Evolutionary conservation across 2,888 invertebrate species (phyloP).

Genomic region (Strigamia maritima): DNA sequence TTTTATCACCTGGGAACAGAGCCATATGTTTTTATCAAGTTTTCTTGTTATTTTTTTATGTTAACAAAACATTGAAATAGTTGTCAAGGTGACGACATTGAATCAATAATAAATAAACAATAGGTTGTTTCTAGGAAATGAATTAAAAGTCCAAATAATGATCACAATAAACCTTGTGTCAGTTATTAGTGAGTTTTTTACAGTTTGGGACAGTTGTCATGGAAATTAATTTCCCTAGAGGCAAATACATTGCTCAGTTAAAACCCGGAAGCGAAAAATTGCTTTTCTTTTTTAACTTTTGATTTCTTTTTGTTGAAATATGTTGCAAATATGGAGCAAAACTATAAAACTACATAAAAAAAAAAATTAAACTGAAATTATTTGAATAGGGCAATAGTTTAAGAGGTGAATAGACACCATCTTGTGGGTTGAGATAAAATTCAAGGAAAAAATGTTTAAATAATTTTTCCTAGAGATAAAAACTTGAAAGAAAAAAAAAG

Average conservation of each 20-base stretch:
- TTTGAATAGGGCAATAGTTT: no score
- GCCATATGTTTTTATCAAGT: not conserved
- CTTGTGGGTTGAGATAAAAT: no score
- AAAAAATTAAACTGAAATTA: no score
- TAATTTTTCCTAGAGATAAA: no score
- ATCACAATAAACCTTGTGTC: not conserved
- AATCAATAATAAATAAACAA: constrained; percentile 1
- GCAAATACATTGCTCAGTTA: constrained; percentile 7
- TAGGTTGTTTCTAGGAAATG: not conserved
- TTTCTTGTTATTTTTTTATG: not conserved
- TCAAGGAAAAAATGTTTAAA: no score
- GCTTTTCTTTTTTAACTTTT: not conserved
- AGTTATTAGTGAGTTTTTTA: not conserved
- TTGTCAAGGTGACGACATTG: not conserved
- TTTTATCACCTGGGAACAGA: constrained; percentile 22
- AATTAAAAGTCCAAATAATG: not conserved
- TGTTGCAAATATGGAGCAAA: no score
- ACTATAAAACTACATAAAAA: no score
- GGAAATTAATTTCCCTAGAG: constrained; percentile 16
- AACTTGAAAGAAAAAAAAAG: no score
- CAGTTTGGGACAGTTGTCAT: not conserved
- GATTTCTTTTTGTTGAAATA: not conserved
- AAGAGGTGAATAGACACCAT: no score
- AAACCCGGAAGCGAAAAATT: not conserved
- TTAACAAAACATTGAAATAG: not conserved